Evolutionary conservation across 2,113 vertebrate genomes (phyloP).

Genomic region (Calypte anna): DNA sequence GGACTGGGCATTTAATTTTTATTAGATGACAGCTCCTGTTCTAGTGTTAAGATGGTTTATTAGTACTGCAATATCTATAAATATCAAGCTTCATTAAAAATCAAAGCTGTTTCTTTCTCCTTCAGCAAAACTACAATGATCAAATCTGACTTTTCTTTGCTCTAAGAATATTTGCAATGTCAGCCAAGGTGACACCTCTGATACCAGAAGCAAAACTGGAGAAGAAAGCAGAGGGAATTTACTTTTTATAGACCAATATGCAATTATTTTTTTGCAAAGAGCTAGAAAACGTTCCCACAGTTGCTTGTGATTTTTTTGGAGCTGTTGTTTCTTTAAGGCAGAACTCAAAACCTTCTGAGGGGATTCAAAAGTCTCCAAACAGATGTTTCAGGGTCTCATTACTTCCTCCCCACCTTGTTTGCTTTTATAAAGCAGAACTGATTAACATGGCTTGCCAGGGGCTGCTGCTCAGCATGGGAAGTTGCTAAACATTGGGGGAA

Average conservation of each 20-base stretch:
- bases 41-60: background rate
- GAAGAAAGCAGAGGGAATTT: constrained; percentile 14
- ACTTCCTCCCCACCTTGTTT: constrained; percentile 68
- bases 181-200: background rate
- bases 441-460: constrained; percentile 15
- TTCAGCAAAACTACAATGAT: background rate
- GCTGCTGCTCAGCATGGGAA: background rate
- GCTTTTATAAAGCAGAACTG: constrained; percentile 67
- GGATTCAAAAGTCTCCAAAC: constrained; percentile 62
- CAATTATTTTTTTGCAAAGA: constrained; percentile 37
- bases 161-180: background rate
- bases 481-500: background rate
- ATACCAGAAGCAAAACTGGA: background rate
- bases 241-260: constrained; percentile 33
- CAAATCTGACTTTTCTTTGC: background rate
- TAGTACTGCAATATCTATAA: background rate
- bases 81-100: background rate
- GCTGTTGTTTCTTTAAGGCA: constrained; percentile 66
- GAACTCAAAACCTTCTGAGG: constrained; percentile 69
- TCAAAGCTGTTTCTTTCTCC: background rate
- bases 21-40: background rate
- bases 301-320: constrained; percentile 49
- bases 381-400: constrained; percentile 53
- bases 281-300: constrained; percentile 52
- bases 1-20: background rate